Base-by-base conservation (phyloP, 2,888 invertebrate species). In the Andrena dorsata region DNA sequence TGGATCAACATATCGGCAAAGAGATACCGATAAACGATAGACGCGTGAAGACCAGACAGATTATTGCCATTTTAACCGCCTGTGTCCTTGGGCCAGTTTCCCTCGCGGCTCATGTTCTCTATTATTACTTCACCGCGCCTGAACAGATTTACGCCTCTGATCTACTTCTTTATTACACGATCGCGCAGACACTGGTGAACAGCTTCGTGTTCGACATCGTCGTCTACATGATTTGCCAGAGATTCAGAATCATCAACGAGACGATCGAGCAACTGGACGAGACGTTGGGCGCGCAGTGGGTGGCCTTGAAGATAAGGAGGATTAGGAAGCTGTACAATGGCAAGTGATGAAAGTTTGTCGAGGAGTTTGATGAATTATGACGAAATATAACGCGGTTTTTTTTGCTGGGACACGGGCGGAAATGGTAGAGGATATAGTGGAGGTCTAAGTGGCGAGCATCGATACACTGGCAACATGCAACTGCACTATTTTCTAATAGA, bases 131-230 rank as follows among this genome's bases (percentile, higher is more conserved):
- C 60, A 89, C 78, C 0, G 75, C 71, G 0, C 91, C 90, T 0
- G 85, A 90, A 26, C 88, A 90, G 30, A 90, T 92, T 47, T 91
- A 88, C 8, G 87, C 90, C 0, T 92, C 92, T 0, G 92, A 92
- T 81, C 47, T 92, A 13, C 75, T 92, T 13, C 83, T 91, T 0
- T 92, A 91, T 71, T 91, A 91, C 41, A 91, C 90, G 16, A 90
- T 91, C 32, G 83, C 90, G 8, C 91, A 91, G 70, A 89, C 90
- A 0, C 56, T 90, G 28, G 80, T 76, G 8, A 90, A 90, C 26
- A 90, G 90, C 63, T 92, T 92, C 56, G 80, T 84, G 16, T 92
- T 91, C 35, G 88, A 92, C 65, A 79, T 91, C 0, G 41, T 90
- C 8, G 90, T 91, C 2, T 85, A 87, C 13, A 82, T 84, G 49